phyloP scores from a whole-genome alignment of 2,888 invertebrate genomes.

The Coremacera marginata region DNA sequence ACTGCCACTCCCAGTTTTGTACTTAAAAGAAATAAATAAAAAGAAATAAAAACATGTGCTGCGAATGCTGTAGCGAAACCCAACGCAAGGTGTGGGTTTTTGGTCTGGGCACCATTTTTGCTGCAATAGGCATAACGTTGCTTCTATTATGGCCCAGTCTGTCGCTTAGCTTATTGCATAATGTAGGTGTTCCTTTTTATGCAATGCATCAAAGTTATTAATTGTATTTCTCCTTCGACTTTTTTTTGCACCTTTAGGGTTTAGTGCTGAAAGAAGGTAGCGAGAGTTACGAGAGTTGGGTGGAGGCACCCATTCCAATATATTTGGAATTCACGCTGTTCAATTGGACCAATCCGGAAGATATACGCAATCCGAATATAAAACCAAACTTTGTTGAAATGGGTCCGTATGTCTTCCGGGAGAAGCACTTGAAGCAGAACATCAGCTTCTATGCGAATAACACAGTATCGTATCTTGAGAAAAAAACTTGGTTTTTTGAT shows the following conservation, averaged over 20 bases:
- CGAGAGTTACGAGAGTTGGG: constrained; percentile 80
- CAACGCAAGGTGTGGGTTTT: constrained; percentile 67
- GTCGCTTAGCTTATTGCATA: constrained; percentile 56
- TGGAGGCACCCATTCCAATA: constrained; percentile 85
- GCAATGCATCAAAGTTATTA: background rate
- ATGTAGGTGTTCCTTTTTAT: constrained; percentile 50
- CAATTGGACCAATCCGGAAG: constrained; percentile 83
- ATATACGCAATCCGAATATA: constrained; percentile 70
- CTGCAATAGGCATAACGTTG: constrained; percentile 57
- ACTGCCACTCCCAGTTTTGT: constrained; percentile 4
- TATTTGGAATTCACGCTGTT: constrained; percentile 81
- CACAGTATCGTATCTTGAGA: constrained; percentile 83
- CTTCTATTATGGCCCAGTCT: constrained; percentile 62
- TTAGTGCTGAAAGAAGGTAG: constrained; percentile 75
- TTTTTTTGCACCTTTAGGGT: constrained; percentile 70
- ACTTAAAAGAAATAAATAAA: background rate
- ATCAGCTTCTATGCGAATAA: constrained; percentile 77
- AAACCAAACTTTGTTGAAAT: constrained; percentile 75
- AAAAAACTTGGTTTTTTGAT: constrained; percentile 80
- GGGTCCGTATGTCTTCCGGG: constrained; percentile 75
- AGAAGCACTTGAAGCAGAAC: constrained; percentile 67
- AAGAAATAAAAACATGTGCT: constrained; percentile 57
- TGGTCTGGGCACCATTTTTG: constrained; percentile 61
- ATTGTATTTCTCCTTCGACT: background rate
- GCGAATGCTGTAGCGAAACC: constrained; percentile 62